Evolutionary conservation across 1,140 invertebrate genomes (phyloP).

Genomic region (Trachymyrmex cornetzi): DNA sequence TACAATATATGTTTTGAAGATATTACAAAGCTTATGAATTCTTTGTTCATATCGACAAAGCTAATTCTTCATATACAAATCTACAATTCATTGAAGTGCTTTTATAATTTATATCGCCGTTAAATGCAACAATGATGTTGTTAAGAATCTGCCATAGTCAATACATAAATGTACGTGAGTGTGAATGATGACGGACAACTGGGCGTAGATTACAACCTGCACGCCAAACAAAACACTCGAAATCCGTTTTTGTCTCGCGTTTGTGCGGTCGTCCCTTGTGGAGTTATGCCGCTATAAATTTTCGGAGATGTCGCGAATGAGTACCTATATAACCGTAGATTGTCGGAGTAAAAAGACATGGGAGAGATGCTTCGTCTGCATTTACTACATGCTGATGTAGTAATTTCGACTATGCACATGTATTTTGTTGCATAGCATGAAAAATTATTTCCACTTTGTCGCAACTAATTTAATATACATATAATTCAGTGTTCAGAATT

Average conservation of each 20-base stretch:
- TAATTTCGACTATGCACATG: conserved; percentile 18
- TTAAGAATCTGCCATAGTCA: conserved; percentile 30
- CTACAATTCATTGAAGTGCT: conserved; percentile 2
- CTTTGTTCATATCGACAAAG: not conserved
- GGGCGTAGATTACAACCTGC: conserved; percentile 35
- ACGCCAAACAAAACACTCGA: conserved; percentile 51
- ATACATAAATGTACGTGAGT: conserved; percentile 41
- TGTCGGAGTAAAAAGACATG: conserved; percentile 49
- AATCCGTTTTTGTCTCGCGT: conserved; percentile 57
- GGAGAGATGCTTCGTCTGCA: conserved; percentile 34
- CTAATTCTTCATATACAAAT: conserved; percentile 21
- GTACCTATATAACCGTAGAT: conserved; percentile 54
- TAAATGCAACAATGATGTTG: conserved; percentile 10
- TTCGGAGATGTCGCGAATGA: conserved; percentile 52
- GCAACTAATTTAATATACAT: not conserved
- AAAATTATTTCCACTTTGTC: conserved; percentile 35
- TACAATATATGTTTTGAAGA: conserved; percentile 8
- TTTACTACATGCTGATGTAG: conserved; percentile 45
- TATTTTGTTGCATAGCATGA: not conserved
- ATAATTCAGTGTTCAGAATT: not conserved
- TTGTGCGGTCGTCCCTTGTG: conserved; percentile 25
- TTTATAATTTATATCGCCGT: conserved; percentile 33
- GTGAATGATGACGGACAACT: conserved; percentile 51
- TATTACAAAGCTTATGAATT: not conserved
- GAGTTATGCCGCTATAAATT: conserved; percentile 57